Conservation (phyloP, 2,797 vertebrate species). For the Gila robusta region DNA sequence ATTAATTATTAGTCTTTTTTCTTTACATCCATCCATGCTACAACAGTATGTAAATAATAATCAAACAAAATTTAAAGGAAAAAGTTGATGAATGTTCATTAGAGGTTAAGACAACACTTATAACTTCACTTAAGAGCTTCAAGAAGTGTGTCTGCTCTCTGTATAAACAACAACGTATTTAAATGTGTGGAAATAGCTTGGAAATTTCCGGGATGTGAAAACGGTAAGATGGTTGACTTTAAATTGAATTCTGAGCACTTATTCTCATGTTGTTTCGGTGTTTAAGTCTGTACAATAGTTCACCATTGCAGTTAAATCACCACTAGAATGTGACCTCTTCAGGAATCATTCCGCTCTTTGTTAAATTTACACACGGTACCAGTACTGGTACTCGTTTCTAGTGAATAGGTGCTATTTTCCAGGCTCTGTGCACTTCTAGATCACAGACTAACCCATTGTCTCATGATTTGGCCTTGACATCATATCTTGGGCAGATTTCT, state of each 20-base stretch:
- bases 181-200: not conserved
- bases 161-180: not conserved
- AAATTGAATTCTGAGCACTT: slow-evolving; percentile 9
- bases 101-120: not conserved
- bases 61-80: not conserved
- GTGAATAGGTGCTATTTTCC: slow-evolving; percentile 58
- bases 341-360: not conserved
- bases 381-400: slow-evolving; percentile 48
- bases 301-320: slow-evolving; percentile 26
- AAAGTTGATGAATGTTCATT: not conserved
- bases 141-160: not conserved
- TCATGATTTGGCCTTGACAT: not conserved
- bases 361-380: not conserved
- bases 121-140: not conserved
- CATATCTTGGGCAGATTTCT: slow-evolving; percentile 17
- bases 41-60: not conserved
- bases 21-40: not conserved
- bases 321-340: not conserved
- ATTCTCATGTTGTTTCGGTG: slow-evolving; percentile 14
- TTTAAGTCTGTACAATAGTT: slow-evolving; percentile 23
- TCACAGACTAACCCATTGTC: not conserved
- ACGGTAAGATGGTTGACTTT: slow-evolving; percentile 14
- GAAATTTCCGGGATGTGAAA: slow-evolving; percentile 2
- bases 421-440: slow-evolving; percentile 36
- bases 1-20: not conserved